These are phyloP conservation scores for Colaptes auratus DNA, from an alignment of 2,113 vertebrate genomes.

Conservation along the genomic window DNA sequence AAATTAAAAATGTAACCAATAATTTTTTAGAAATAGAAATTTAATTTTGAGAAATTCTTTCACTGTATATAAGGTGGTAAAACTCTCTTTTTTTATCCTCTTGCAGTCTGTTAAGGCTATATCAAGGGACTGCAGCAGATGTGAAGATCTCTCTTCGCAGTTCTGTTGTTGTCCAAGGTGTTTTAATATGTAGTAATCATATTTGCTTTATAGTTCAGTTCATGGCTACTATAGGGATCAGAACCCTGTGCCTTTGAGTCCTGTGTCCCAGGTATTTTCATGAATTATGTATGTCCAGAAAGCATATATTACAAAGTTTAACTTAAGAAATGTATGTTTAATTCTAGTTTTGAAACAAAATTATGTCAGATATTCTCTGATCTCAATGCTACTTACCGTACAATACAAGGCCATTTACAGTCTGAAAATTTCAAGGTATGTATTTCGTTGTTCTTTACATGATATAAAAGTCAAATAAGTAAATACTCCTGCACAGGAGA, in stretches of 20 bases:
- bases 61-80: neutral
- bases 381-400: slow-evolving; percentile 95
- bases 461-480: slow-evolving; percentile 32
- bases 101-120: slow-evolving; percentile 34
- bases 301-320: slow-evolving; percentile 3
- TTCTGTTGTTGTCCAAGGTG: slow-evolving; percentile 58
- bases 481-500: slow-evolving; percentile 22
- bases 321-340: slow-evolving; percentile 73
- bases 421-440: slow-evolving; percentile 98
- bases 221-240: slow-evolving; percentile 18
- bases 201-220: slow-evolving; percentile 44
- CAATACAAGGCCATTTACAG: slow-evolving; percentile 98
- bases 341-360: slow-evolving; percentile 95
- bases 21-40: neutral
- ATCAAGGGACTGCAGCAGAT: slow-evolving; percentile 55
- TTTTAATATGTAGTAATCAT: slow-evolving; percentile 21
- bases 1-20: neutral
- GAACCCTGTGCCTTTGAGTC: slow-evolving; percentile 46
- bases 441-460: slow-evolving; percentile 51
- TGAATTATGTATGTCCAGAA: slow-evolving; percentile 42
- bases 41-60: neutral
- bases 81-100: slow-evolving; percentile 29
- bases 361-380: slow-evolving; percentile 97
- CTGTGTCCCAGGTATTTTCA: slow-evolving; percentile 44
- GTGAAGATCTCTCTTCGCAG: slow-evolving; percentile 55